phyloP scores from a whole-genome alignment of 2,113 vertebrate species.

The Cranoglanis bouderius region DNA sequence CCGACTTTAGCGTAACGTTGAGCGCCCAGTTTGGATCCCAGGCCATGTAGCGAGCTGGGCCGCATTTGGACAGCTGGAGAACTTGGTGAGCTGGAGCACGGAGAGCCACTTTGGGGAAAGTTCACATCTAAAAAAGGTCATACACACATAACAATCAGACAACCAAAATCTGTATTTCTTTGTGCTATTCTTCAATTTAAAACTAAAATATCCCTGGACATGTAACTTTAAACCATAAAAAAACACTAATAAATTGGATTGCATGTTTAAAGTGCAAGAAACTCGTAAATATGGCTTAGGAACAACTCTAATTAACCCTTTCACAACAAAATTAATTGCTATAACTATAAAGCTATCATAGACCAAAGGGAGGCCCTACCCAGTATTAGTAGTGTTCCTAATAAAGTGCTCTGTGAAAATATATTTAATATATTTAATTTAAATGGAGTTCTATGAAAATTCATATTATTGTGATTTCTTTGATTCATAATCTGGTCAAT shows the following conservation, averaged over 20 bases:
- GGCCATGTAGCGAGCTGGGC: constrained; percentile 91
- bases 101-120: constrained; percentile 88
- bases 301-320: neutral
- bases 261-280: neutral
- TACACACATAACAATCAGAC: neutral
- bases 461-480: neutral
- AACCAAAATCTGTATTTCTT: neutral
- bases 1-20: constrained; percentile 85
- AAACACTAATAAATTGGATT: neutral
- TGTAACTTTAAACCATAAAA: neutral
- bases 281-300: neutral
- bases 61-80: constrained; percentile 89
- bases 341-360: neutral
- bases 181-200: neutral
- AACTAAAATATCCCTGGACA: neutral
- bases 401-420: neutral
- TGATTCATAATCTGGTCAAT: neutral
- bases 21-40: constrained; percentile 85
- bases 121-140: constrained; percentile 75
- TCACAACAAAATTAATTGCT: neutral
- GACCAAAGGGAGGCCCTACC: no score
- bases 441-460: neutral
- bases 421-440: neutral
- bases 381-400: neutral
- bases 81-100: constrained; percentile 89